Conservation (phyloP, 2,797 vertebrate species). For the Atherinosoma microstoma region DNA sequence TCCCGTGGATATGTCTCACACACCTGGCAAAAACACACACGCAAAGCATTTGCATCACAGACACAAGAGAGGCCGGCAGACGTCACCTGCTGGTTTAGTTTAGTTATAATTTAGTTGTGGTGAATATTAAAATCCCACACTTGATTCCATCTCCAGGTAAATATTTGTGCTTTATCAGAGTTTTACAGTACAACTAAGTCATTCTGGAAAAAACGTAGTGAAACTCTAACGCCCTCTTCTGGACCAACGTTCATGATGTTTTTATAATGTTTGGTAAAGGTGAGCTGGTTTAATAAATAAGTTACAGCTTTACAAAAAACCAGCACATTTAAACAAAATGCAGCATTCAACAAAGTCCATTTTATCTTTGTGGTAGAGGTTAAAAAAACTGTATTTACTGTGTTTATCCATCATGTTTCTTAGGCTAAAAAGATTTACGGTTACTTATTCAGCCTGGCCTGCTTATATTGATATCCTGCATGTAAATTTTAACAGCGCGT, state of each 20-base stretch:
- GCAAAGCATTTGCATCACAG: not conserved
- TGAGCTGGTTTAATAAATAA: not conserved
- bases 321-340: not conserved
- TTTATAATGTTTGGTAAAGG: not conserved
- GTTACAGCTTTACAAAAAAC: not conserved
- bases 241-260: not conserved
- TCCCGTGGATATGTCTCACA: slow-evolving; percentile 97
- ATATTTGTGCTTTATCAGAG: not conserved
- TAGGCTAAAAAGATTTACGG: not conserved
- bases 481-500: too few relatives aligned
- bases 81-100: not conserved
- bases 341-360: not conserved
- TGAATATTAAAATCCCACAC: not conserved
- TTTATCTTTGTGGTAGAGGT: not conserved
- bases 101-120: not conserved
- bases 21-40: slow-evolving; percentile 80
- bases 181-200: not conserved
- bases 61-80: not conserved
- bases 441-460: not conserved
- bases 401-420: not conserved
- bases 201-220: not conserved
- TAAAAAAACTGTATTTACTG: not conserved
- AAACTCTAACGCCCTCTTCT: slow-evolving; percentile 30
- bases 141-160: not conserved
- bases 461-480: too few relatives aligned